Base-by-base conservation (phyloP, 30 jellyfish, hydroid and myxozoan genomes). In the Phacellophora camtschatica region DNA sequence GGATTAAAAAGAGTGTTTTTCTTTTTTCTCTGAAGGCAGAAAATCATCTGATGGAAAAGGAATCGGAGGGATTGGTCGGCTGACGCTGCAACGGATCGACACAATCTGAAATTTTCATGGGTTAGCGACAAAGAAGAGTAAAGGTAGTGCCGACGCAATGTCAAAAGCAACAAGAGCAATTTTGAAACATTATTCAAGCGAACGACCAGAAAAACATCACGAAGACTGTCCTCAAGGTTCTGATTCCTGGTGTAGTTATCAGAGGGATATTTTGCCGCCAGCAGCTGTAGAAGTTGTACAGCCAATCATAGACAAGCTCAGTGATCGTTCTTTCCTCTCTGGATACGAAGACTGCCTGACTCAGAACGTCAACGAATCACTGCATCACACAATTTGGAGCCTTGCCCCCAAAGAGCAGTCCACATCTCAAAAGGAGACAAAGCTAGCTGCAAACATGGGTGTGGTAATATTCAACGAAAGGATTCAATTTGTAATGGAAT, bases 1-100 rank as follows among this genome's bases (percentile, higher is more conserved):
- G n/a, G n/a, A n/a, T n/a, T n/a, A n/a, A 39, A 13, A 39, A 39
- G 51, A 39, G 10, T 5, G 51, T 39, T 39, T 39, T 7, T 62
- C 74, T 12, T 15, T 22, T 67, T n/a, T 65, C 83, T 34, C 3
- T 68, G n/a, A 7, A 68, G 83, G 83, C 1, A 68, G 42, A 31
- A 68, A 68, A 11, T 42, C 39, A 31, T 36, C 36, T n/a, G 83
- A 68, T 68, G 73, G 83, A 6, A 68, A 68, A 31, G 72, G 51
- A 68, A 68, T 68, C 13, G 49, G 73, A 18, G 83, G 83, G 13
- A 24, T 5, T 20, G 70, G 70, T 23, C 16, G 70, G 22, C 70
- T 55, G 23, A 55, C 70, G 39, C 12, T 20, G 15, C 34, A 23
- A 24, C 70, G 48, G 12, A 55, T 55, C 39, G 70, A 55, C 39